Evolutionary conservation across 1,140 invertebrate species (phyloP), one percentile per base, ranked within the genome.

Genomic region (Drosophila dunni): DNA sequence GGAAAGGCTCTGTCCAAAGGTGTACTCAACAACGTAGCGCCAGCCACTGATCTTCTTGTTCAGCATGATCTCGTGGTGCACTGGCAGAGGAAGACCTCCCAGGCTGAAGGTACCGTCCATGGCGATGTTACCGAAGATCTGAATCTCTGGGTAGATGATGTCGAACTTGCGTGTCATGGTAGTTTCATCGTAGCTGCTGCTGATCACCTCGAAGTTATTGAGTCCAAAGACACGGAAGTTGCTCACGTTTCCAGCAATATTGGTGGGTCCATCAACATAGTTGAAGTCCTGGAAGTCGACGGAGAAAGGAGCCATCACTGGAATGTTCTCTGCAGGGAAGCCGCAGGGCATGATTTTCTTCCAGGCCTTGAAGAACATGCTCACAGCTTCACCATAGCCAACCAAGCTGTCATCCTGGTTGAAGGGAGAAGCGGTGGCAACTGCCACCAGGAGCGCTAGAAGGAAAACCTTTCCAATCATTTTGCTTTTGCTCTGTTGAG

Each of bases 281-380:
- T 70, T 33, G 40, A 69, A 80, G 53, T 45, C 9, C 13, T 61
- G 44, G 36, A 78, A 80, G 11, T 79, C 63, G 10, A 15, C 66
- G n/a, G 48, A 45, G 3, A 76, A 1, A 0, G 82, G 84, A 1
- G 81, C 81, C 64, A 90, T 7, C 0, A 65, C 51, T 7, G 85
- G 85, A 3, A 90, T 65, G 3, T 69, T 57, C 0, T 72, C 38
- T 7, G 65, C 33, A 17, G 75, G 20, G 50, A 68, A 89, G 33
- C 85, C 81, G 13, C 85, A 90, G 8, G 85, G 85, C 54, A 84
- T 77, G 10, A 89, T 81, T n/a, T 60, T 63, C 51, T 75, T 73
- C 36, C 88, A 89, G 9, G 85, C 80, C 6, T 60, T 1, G 2
- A 77, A 17, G 45, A 72, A 84, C 60, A 60, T 74, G 5, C 44